Evolutionary conservation across 2,113 vertebrate genomes (phyloP).

Genomic region (Trogon surrucura): DNA sequence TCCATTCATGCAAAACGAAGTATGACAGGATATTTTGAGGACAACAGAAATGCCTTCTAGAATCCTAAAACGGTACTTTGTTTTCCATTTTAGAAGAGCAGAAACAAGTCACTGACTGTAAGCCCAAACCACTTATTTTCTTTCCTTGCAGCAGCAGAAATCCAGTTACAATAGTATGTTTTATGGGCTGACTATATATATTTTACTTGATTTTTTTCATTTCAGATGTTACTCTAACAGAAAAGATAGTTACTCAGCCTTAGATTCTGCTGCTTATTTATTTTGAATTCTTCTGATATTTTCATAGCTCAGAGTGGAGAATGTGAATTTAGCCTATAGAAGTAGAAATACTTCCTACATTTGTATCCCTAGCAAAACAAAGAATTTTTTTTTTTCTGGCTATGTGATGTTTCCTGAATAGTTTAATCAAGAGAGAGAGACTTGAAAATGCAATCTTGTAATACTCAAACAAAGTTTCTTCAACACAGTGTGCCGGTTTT

Average conservation of each 20-base stretch:
- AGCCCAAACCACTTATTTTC: background rate
- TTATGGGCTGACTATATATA: background rate
- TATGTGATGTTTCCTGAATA: background rate
- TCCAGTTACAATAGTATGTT: background rate
- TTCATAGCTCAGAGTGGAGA: background rate
- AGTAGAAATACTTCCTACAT: background rate
- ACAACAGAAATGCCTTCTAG: background rate
- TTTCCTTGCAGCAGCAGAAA: background rate
- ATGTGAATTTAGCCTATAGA: background rate
- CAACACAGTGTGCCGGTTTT: background rate
- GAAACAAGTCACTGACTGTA: background rate
- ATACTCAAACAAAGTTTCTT: background rate
- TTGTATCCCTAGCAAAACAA: background rate
- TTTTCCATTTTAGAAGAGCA: background rate
- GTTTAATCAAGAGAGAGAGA: background rate
- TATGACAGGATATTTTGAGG: background rate
- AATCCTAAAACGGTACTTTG: background rate
- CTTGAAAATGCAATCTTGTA: background rate
- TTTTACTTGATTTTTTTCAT: background rate
- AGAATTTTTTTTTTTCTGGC: background rate
- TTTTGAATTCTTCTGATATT: background rate
- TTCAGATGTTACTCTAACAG: background rate
- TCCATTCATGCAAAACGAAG: background rate
- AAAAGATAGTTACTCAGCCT: background rate
- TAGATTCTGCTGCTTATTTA: background rate